These are phyloP conservation scores for Syrrhaptes paradoxus DNA, from an alignment of 2,113 vertebrate genomes.

Conservation along the genomic window DNA sequence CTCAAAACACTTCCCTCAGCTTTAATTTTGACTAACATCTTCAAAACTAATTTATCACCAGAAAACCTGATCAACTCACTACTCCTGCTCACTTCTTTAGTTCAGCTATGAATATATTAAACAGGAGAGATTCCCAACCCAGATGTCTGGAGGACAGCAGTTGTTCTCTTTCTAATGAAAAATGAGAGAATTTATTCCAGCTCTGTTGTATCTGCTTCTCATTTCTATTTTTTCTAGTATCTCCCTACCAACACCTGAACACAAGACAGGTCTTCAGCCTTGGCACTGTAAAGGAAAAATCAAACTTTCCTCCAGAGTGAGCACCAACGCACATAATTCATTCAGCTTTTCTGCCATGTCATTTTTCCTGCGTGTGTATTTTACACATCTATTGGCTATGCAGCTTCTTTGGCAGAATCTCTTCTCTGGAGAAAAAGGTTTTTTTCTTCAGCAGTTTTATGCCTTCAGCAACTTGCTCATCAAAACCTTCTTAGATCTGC, in stretches of 20 bases:
- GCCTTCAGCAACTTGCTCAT: slow-evolving; percentile 14
- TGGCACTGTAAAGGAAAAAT: background rate
- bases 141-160: background rate
- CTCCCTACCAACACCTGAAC: background rate
- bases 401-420: background rate
- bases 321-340: background rate
- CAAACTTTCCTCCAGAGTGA: background rate
- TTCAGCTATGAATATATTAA: background rate
- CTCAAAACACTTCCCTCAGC: background rate
- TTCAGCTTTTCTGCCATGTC: background rate
- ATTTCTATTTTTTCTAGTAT: background rate
- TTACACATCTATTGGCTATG: background rate
- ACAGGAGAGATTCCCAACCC: background rate
- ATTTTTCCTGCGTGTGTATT: background rate
- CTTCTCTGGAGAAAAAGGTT: background rate
- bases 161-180: background rate
- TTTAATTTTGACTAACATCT: background rate
- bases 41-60: background rate
- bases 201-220: background rate
- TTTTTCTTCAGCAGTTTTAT: background rate
- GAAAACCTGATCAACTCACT: background rate
- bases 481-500: slow-evolving; percentile 36
- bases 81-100: background rate
- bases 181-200: background rate
- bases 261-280: background rate